Evolutionary conservation across 2,113 vertebrate species (phyloP), one percentile per base, ranked within the genome.

Genomic region (Natator depressus): DNA sequence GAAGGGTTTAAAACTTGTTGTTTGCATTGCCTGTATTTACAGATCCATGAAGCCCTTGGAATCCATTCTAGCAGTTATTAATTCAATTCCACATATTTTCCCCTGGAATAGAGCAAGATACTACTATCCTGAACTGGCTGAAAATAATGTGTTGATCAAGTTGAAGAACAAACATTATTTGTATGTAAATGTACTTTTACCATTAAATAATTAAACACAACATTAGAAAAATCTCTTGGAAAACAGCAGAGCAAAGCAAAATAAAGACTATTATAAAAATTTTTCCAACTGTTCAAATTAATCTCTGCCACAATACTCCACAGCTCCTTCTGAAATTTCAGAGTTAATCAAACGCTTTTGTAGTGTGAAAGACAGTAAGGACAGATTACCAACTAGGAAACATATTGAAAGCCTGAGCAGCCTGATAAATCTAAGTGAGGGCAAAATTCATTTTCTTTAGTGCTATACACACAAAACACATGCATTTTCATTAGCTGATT

Each of bases 61-160:
- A 95, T 88, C 91, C 72, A 91, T 88, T 96, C 86, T 89, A 94
- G 87, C 47, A 90, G 24, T n/a, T 92, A 95, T 92, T 90, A 96
- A 93, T 81, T 82, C 62, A 65, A 81, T 93, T 91, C 47, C 42
- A 91, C 78, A 29, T 19, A 81, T 90, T 92, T 95, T 94, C 65
- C 79, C 80, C 94, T 5, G 27, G 27, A 91, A 84, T 59, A 81
- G 9, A 76, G 59, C 16, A 92, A 69, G 24, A 59, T 0, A 72
- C 62, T 84, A 88, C 35, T 75, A 83, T 51, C 50, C 76, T 80
- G 20, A 95, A 94, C 16, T 85, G 80, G 94, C 91, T 83, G 84
- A 80, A 82, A 96, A 92, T 59, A 76, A 76, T 2, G 24, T 47
- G 38, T 25, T 5, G 6, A 76, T 42, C 10, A 76, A 78, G 8